Evolutionary conservation across 2,113 vertebrate genomes (phyloP).

Genomic region (Emydocephalus ijimae): DNA sequence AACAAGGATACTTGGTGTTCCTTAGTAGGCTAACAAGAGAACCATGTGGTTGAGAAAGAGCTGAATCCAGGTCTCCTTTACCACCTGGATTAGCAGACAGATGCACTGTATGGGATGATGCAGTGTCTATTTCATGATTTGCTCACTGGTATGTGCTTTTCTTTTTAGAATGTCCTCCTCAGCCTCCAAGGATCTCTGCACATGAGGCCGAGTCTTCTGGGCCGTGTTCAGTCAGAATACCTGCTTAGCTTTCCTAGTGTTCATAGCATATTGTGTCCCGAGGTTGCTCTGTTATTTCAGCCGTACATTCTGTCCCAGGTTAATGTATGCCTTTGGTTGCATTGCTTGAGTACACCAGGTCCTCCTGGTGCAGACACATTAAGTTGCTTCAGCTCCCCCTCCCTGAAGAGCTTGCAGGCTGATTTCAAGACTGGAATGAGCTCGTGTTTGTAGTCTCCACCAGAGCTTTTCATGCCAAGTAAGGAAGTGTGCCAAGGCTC

Average conservation of each 20-base stretch:
- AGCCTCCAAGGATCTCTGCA: neutral
- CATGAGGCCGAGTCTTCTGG: too few species aligned
- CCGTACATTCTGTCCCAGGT: neutral
- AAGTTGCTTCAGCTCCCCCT: neutral
- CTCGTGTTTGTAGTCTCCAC: neutral
- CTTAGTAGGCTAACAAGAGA: neutral
- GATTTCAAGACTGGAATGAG: neutral
- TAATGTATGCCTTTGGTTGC: neutral
- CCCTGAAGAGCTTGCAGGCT: neutral
- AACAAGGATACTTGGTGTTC: neutral
- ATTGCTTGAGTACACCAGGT: neutral
- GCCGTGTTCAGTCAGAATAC: neutral
- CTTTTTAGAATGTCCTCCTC: neutral
- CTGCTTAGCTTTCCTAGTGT: neutral
- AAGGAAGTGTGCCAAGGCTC: neutral
- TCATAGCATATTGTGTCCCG: neutral
- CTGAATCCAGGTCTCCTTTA: neutral
- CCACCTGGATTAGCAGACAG: neutral
- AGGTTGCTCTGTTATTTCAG: neutral
- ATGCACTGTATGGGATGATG: neutral
- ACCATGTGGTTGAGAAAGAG: neutral
- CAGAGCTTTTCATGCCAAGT: neutral
- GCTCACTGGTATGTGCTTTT: neutral
- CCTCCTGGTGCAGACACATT: neutral
- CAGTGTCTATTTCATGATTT: neutral